Percentiles rank a stretch among this genome's conserved stretches.
These are phyloP conservation scores for Orientallactaga bullata DNA, from an alignment of 2,113 vertebrate species.

Conservation along the genomic window DNA sequence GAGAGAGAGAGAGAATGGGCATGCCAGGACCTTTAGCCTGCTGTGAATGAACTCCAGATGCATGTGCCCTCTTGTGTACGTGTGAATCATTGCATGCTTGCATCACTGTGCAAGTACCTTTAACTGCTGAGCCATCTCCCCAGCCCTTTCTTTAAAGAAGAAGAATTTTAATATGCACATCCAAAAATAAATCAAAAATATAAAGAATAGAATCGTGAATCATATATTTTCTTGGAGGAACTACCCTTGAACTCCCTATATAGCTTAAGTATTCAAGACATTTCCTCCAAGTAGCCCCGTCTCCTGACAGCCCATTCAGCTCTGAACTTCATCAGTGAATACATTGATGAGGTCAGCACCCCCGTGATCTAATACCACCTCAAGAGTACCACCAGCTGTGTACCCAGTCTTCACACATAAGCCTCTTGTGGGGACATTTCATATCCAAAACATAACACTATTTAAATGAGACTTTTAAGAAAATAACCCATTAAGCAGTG, in stretches of 20 bases:
- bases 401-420: background rate
- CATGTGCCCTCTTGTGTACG: too few species aligned
- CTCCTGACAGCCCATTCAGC: background rate
- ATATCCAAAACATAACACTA: background rate
- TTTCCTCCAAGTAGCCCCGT: background rate
- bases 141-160: background rate
- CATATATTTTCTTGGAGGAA: background rate
- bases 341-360: background rate
- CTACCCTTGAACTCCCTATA: too few species aligned
- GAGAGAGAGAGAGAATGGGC: too few species aligned
- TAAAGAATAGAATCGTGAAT: background rate
- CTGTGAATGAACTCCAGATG: too few species aligned
- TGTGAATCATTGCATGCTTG: too few species aligned
- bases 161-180: background rate
- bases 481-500: background rate
- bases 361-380: background rate
- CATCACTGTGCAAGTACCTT: too few species aligned
- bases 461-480: background rate
- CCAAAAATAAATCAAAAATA: background rate
- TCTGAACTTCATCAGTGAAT: background rate
- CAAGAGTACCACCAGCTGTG: background rate
- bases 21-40: too few species aligned
- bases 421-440: background rate
- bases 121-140: too few species aligned
- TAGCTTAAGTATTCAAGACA: too few species aligned